Base-by-base conservation (phyloP, 2,888 invertebrate species). In the Tethea ocularis region DNA sequence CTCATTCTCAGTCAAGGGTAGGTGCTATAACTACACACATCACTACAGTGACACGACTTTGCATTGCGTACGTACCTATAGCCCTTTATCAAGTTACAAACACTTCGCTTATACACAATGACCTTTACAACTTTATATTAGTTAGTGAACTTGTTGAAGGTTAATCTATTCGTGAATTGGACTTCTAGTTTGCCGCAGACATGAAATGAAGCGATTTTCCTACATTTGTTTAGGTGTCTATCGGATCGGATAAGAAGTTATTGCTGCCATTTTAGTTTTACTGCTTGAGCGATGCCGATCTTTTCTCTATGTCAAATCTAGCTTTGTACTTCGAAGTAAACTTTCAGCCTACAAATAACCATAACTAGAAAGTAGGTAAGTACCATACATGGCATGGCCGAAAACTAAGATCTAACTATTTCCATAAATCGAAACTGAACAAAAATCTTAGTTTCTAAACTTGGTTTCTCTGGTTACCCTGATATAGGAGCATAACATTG, bases 81-180 rank as follows among this genome's bases (percentile, higher is more conserved):
- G 54, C 54, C 20, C 20, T 54, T 33, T 54, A 54, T 54, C 54
- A 54, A 54, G 54, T 26, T 46, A 10, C 20, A 29, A 54, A 24
- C 54, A 54, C 33, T 54, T 33, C 22, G n/a, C 20, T 56, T 22
- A 56, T 29, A 57, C 17, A 24, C 46, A 46, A 38, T 46, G 58
- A 58, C 58, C 58, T 58, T 57, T 54, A 33, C 41, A 54, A 41
- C 36, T 57, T 29, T 41, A 54, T 29, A 29, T 46, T 22, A 58
- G 58, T 29, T 33, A 4, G 38, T 51, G 24, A 51, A 46, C 52
- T 26, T 36, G 33, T 13, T n/a, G 29, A 57, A 29, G 20, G 53
- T 54, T 36, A 58, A 58, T 41, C 22, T 29, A 58, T 54, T 54
- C 54, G 54, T 33, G 54, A 54, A 33, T 52, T 52, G 52, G 52